Evolutionary conservation across 2,797 vertebrate species (phyloP).

Genomic region (Notoglanidium macrostoma): DNA sequence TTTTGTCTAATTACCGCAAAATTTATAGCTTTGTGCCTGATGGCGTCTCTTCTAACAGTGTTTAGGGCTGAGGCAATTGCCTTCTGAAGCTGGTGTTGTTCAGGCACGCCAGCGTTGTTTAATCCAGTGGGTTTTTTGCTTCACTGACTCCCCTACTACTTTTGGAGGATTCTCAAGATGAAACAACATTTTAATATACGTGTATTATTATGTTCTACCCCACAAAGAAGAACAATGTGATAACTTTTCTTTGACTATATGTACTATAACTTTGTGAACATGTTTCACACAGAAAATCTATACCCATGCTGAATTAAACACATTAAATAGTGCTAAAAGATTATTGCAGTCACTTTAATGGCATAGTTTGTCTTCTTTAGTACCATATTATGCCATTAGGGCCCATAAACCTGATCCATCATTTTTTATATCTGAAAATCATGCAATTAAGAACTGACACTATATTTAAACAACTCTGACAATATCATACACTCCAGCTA

Average conservation of each 20-base stretch:
- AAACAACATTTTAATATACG: conserved; percentile 33
- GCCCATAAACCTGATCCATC: background rate
- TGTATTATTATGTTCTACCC: background rate
- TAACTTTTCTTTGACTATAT: background rate
- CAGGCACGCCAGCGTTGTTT: conserved; percentile 56
- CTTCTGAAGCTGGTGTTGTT: conserved; percentile 56
- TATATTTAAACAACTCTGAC: background rate
- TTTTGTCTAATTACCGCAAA: conserved; percentile 45
- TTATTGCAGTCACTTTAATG: background rate
- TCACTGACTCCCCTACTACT: conserved; percentile 2
- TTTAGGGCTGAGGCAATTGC: conserved; percentile 67
- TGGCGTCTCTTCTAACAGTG: conserved; percentile 55
- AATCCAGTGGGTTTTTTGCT: conserved; percentile 31
- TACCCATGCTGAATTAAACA: background rate
- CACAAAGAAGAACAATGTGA: background rate
- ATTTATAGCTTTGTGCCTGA: conserved; percentile 63
- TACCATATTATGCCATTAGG: background rate
- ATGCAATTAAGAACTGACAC: background rate
- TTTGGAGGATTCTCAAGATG: conserved; percentile 27
- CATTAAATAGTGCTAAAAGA: background rate
- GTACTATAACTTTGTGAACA: background rate
- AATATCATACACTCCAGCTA: background rate
- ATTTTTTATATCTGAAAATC: background rate
- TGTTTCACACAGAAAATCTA: background rate
- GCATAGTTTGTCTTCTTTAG: background rate